Conservation (phyloP, 2,888 invertebrate genomes). For the Drosophila rubida region DNA sequence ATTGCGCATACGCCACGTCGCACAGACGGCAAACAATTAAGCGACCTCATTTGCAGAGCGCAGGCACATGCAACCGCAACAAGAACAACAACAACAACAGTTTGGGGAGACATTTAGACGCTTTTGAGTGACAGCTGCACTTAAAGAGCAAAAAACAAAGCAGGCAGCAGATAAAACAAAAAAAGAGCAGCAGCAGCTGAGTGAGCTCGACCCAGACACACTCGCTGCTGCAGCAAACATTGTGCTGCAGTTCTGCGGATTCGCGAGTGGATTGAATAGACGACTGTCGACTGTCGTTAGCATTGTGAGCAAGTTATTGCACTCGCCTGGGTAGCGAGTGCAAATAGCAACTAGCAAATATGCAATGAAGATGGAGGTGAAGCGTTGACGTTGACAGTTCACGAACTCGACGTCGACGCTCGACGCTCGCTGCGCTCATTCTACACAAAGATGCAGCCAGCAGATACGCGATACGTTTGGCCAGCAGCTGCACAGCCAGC, state of each 20-base stretch:
- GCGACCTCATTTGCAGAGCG: conserved; percentile 72
- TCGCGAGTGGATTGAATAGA: no score
- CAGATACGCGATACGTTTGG: conserved; percentile 70
- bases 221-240: background rate
- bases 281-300: background rate
- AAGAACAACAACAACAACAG: conserved; percentile 43
- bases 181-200: background rate
- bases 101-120: conserved; percentile 73
- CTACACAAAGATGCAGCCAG: conserved; percentile 46
- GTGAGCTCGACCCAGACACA: background rate
- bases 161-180: conserved; percentile 31
- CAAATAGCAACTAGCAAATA: no score
- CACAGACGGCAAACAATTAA: conserved; percentile 65
- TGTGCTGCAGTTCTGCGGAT: no score
- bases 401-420: conserved; percentile 64
- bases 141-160: conserved; percentile 65
- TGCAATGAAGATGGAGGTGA: conserved; percentile 56
- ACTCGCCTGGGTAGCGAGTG: background rate
- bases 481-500: no score
- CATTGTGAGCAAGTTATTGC: background rate
- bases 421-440: conserved; percentile 69
- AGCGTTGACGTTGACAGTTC: conserved; percentile 70
- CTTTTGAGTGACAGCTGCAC: conserved; percentile 78
- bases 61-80: conserved; percentile 42
- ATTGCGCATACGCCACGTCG: conserved; percentile 64